Conservation (phyloP, 1,140 invertebrate genomes). For the Whitmania pigra region DNA sequence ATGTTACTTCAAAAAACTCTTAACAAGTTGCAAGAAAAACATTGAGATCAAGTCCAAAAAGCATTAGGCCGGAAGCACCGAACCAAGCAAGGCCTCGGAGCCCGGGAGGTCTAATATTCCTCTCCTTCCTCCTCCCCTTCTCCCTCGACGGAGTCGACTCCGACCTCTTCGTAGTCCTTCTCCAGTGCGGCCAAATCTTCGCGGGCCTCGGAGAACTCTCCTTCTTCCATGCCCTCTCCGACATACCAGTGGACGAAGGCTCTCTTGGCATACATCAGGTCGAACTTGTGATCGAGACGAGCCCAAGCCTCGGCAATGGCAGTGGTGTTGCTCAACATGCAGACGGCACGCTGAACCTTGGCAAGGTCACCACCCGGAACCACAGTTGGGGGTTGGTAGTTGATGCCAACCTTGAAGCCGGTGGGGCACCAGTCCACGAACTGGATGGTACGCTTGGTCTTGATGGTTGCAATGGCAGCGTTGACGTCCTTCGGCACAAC, state of each 20-base stretch:
- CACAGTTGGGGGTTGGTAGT: conserved; percentile 47
- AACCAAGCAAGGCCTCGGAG: too few species aligned
- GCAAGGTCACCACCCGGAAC: conserved; percentile 61
- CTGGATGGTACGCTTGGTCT: conserved; percentile 27
- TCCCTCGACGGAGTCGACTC: conserved; percentile 60
- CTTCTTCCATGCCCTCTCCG: conserved; percentile 48
- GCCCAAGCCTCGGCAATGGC: conserved; percentile 57
- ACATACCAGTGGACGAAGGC: conserved; percentile 44
- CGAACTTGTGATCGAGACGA: conserved; percentile 44
- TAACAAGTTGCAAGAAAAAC: too few species aligned
- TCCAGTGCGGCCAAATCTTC: conserved; percentile 71
- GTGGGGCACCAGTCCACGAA: conserved; percentile 66
- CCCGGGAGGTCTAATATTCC: conserved; percentile 27
- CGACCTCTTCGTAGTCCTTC: conserved; percentile 69
- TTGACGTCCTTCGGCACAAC: conserved; percentile 67
- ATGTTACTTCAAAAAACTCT: too few species aligned
- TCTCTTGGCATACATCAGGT: conserved; percentile 65
- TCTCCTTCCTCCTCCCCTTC: conserved; percentile 37
- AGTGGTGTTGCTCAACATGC: conserved; percentile 67
- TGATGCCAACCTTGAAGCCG: too few species aligned
- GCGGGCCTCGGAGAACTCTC: conserved; percentile 63
- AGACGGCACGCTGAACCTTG: conserved; percentile 45
- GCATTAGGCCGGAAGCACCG: too few species aligned
- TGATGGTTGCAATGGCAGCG: conserved; percentile 55
- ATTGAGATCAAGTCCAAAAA: too few species aligned